Evolutionary conservation across 2,888 invertebrate species (phyloP).

Genomic region (Chrysotoxum bicinctum): DNA sequence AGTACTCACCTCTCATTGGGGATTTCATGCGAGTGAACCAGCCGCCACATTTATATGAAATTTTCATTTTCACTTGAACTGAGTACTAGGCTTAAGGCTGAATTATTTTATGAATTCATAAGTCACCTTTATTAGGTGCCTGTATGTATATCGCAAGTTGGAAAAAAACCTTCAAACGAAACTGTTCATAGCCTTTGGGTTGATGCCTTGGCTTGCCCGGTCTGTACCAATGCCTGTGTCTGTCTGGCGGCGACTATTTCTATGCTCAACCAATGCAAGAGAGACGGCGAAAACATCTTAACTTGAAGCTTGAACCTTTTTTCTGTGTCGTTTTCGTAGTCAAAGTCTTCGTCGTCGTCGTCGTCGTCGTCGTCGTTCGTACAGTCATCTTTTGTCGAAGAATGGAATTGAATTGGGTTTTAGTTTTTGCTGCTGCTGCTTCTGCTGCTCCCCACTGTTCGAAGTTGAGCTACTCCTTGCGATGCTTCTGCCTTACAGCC

Average conservation of each 20-base stretch:
- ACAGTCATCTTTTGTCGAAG: constrained; percentile 41
- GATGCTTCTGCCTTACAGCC: constrained; percentile 29
- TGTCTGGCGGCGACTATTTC: constrained; percentile 32
- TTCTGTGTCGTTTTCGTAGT: constrained; percentile 17
- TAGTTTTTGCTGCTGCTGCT: constrained; percentile 40
- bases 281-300: constrained; percentile 64
- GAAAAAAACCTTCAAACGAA: constrained; percentile 56
- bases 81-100: not conserved
- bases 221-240: constrained; percentile 31
- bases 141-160: not conserved
- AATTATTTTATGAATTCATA: not conserved
- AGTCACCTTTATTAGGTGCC: not conserved
- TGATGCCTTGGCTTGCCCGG: constrained; percentile 32
- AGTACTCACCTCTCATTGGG: no score
- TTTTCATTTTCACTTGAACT: no score
- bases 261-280: not conserved
- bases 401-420: constrained; percentile 65
- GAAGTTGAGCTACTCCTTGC: not conserved
- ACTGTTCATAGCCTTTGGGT: constrained; percentile 51
- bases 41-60: no score
- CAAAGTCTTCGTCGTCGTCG: constrained; percentile 3
- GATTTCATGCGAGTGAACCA: no score
- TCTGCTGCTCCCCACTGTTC: not conserved
- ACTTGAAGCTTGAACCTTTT: constrained; percentile 66
- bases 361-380: constrained; percentile 20